phyloP scores from a whole-genome alignment of 2,888 invertebrate genomes.

The Hypomecis atomaria region DNA sequence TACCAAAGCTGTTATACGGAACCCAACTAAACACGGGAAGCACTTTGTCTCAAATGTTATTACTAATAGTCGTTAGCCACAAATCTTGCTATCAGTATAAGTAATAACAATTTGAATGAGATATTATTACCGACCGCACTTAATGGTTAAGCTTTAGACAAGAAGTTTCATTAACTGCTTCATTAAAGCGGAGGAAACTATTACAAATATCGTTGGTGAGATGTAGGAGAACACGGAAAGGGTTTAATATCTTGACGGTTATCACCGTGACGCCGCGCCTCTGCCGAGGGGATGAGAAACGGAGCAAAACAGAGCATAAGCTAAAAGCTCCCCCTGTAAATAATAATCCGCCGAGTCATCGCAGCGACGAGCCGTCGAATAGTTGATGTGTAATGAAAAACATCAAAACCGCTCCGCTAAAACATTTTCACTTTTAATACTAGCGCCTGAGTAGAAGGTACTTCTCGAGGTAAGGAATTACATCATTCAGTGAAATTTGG shows the following conservation, averaged over 20 bases:
- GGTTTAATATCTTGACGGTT: constrained; percentile 44
- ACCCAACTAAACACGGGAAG: no score
- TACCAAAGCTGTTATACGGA: no score
- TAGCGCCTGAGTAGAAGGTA: constrained; percentile 23
- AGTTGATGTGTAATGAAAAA: constrained; percentile 46
- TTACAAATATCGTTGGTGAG: constrained; percentile 37
- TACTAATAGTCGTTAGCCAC: constrained; percentile 16
- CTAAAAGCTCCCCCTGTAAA: constrained; percentile 51
- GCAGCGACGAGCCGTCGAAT: constrained; percentile 43
- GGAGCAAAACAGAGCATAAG: constrained; percentile 49
- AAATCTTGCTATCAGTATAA: constrained; percentile 8
- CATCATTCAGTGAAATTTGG: constrained; percentile 26
- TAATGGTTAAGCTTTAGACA: constrained; percentile 30
- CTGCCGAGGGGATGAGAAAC: constrained; percentile 37
- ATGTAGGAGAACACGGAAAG: constrained; percentile 31
- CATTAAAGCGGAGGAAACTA: constrained; percentile 37
- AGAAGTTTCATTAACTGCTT: constrained; percentile 34
- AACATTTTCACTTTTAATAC: constrained; percentile 33
- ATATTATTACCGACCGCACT: constrained; percentile 26
- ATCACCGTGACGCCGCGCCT: constrained; percentile 44
- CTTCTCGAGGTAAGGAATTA: constrained; percentile 19
- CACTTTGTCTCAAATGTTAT: constrained; percentile 1
- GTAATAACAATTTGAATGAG: constrained; percentile 27
- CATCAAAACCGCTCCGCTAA: constrained; percentile 39
- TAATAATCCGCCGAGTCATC: constrained; percentile 51